Percentiles rank a stretch among this genome's conserved stretches.
These are phyloP conservation scores for Holotrichia oblita DNA, from an alignment of 1,140 invertebrate genomes.

Conservation along the genomic window DNA sequence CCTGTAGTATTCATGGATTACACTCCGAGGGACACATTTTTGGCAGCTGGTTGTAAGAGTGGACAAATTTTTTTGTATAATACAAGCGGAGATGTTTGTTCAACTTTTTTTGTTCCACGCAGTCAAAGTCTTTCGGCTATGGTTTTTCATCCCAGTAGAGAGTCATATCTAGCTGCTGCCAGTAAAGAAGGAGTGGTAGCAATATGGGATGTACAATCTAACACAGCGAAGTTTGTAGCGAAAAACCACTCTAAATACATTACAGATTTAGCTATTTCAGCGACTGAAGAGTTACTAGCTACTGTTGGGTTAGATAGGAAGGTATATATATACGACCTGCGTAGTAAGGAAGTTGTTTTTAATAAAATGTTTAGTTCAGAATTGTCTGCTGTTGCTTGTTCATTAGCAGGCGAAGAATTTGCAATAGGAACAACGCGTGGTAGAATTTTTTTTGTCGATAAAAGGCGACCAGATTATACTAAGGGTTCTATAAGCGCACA, in stretches of 20 bases:
- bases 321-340: slow-evolving; percentile 49
- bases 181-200: slow-evolving; percentile 50
- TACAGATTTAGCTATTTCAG: slow-evolving; percentile 49
- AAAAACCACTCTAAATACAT: slow-evolving; percentile 46
- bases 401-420: slow-evolving; percentile 47
- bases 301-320: slow-evolving; percentile 49
- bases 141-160: slow-evolving; percentile 44
- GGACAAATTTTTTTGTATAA: slow-evolving; percentile 51
- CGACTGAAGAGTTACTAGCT: slow-evolving; percentile 44
- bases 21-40: slow-evolving; percentile 45
- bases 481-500: slow-evolving; percentile 40
- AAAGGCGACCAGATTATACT: slow-evolving; percentile 42
- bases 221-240: slow-evolving; percentile 41
- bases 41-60: slow-evolving; percentile 50
- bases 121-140: slow-evolving; percentile 47
- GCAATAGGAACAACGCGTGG: slow-evolving; percentile 49
- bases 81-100: slow-evolving; percentile 43
- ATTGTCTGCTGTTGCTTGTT: slow-evolving; percentile 49
- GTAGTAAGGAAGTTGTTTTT: slow-evolving; percentile 42
- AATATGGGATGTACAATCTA: slow-evolving; percentile 51
- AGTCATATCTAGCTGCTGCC: slow-evolving; percentile 48
- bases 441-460: slow-evolving; percentile 52
- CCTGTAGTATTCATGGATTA: slow-evolving; percentile 49
- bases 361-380: slow-evolving; percentile 46
- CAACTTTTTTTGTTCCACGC: slow-evolving; percentile 50